Percentiles rank a stretch among this genome's conserved stretches.
Evolutionary conservation across 2,888 invertebrate species (phyloP).

Genomic region (Brachyopa scutellaris): DNA sequence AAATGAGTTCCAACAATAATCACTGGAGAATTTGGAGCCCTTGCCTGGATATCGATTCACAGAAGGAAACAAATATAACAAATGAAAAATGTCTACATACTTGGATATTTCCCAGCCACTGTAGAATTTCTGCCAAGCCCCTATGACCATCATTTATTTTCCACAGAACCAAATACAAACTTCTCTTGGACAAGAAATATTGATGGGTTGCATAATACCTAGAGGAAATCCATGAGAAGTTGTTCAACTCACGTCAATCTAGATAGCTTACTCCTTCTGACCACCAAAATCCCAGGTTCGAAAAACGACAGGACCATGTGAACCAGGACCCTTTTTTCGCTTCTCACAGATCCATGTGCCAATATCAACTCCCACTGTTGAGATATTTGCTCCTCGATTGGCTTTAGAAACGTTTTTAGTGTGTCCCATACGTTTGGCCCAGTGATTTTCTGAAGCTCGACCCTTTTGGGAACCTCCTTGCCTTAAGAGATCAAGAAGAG

Average conservation of each 20-base stretch:
- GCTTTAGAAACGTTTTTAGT: slow-evolving; percentile 90
- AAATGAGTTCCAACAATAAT: slow-evolving; percentile 98
- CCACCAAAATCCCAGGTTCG: slow-evolving; percentile 99
- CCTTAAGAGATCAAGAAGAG: slow-evolving; percentile 92
- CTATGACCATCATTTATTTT: slow-evolving; percentile 94
- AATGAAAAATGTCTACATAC: slow-evolving; percentile 49
- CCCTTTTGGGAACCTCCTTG: slow-evolving; percentile 91
- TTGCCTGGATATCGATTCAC: too few species aligned
- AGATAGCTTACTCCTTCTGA: slow-evolving; percentile 90
- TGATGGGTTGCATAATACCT: slow-evolving; percentile 99
- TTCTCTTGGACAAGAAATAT: slow-evolving; percentile 97
- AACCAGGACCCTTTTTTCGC: slow-evolving; percentile 88
- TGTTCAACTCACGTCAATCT: not conserved
- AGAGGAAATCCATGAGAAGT: slow-evolving; percentile 21
- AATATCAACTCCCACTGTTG: slow-evolving; percentile 99
- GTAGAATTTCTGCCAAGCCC: slow-evolving; percentile 94
- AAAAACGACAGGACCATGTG: slow-evolving; percentile 93
- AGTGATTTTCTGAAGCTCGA: slow-evolving; percentile 86
- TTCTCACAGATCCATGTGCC: slow-evolving; percentile 97
- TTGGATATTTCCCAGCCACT: slow-evolving; percentile 98
- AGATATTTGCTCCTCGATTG: slow-evolving; percentile 91
- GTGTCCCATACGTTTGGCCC: slow-evolving; percentile 97
- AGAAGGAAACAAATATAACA: not conserved
- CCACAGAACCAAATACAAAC: slow-evolving; percentile 98
- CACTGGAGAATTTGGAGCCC: slow-evolving; percentile 98